Evolutionary conservation across 2,888 invertebrate genomes (phyloP).

Genomic region (Lysandra bellargus): DNA sequence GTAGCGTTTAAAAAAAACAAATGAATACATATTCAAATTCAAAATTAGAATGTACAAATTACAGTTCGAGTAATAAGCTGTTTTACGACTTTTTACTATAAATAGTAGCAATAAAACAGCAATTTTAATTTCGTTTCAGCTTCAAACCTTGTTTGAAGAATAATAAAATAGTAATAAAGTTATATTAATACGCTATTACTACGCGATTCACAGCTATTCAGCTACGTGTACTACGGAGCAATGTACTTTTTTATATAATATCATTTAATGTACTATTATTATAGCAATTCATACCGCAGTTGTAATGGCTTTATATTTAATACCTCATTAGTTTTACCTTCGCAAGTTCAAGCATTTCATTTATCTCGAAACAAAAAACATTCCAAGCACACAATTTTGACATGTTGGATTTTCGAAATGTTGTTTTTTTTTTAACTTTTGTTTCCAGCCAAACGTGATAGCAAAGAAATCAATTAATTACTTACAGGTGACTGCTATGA

Average conservation of each 20-base stretch:
- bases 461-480: constrained; percentile 41
- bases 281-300: background rate
- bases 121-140: background rate
- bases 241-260: background rate
- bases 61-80: background rate
- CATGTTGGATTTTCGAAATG: constrained; percentile 6
- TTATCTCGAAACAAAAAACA: background rate
- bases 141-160: background rate
- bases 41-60: background rate
- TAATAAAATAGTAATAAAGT: background rate
- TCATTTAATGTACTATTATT: background rate
- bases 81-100: too few species aligned
- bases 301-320: background rate
- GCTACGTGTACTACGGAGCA: background rate
- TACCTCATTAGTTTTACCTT: background rate
- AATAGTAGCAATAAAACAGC: background rate
- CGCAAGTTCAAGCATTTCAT: background rate
- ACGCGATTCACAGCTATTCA: background rate
- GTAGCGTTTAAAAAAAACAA: background rate
- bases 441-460: background rate
- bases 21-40: background rate
- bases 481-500: constrained; percentile 78
- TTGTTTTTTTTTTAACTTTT: background rate
- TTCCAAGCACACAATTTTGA: background rate
- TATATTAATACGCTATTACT: constrained; percentile 4